phyloP scores from a whole-genome alignment of 1,140 invertebrate genomes.

The Zaprionus lachaisei region DNA sequence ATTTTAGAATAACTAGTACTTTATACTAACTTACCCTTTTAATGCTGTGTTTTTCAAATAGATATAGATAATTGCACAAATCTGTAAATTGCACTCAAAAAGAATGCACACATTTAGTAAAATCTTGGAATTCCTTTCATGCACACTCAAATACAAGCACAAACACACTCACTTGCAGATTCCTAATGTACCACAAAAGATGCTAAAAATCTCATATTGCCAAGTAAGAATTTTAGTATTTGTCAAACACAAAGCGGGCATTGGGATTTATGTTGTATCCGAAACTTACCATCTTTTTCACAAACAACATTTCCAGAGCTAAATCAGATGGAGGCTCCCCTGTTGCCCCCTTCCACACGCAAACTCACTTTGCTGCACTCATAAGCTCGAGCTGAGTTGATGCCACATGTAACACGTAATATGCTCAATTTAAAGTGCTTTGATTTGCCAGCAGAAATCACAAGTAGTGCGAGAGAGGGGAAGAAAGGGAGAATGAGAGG shows the following conservation, averaged over 20 bases:
- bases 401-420: constrained; percentile 49
- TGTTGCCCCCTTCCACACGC: neutral
- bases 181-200: constrained; percentile 3
- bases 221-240: constrained; percentile 20
- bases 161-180: neutral
- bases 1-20: too few species aligned
- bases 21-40: too few species aligned
- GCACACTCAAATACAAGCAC: too few species aligned
- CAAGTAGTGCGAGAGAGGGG: constrained; percentile 6
- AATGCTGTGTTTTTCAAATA: too few species aligned
- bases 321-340: neutral
- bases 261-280: constrained; percentile 14
- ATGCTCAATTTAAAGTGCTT: constrained; percentile 76
- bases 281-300: neutral
- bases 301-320: constrained; percentile 3
- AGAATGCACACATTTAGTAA: neutral
- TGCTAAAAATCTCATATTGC: constrained; percentile 2
- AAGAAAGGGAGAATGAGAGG: constrained; percentile 18
- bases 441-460: constrained; percentile 63
- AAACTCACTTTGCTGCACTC: neutral
- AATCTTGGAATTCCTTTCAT: neutral
- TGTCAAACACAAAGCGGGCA: constrained; percentile 5
- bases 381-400: constrained; percentile 13
- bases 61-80: too few species aligned
- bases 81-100: too few species aligned